These are phyloP conservation scores for Channa striata DNA, from an alignment of 2,797 vertebrate genomes.

Conservation along the genomic window DNA sequence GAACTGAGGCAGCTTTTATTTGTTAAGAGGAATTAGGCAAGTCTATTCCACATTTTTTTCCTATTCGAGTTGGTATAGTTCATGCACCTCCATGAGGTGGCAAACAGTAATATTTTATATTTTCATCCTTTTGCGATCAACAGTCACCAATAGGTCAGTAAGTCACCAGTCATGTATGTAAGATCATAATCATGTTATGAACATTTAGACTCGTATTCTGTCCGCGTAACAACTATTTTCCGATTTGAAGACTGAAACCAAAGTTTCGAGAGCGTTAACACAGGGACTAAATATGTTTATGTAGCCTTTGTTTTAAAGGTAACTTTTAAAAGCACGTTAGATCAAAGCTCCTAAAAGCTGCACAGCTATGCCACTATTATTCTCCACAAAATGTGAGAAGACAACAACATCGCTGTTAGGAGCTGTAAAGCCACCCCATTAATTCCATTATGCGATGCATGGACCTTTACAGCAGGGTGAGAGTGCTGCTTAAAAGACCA, in stretches of 20 bases:
- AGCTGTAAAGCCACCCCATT: slow-evolving; percentile 49
- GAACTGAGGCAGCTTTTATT: slow-evolving; percentile 16
- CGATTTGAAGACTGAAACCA: slow-evolving; percentile 17
- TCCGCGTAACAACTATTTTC: slow-evolving; percentile 1
- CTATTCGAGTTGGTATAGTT: slow-evolving; percentile 20
- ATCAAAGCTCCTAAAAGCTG: slow-evolving; percentile 22
- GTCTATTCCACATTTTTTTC: slow-evolving; percentile 34
- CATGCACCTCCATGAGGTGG: slow-evolving; percentile 12
- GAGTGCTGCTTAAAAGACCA: slow-evolving; percentile 69
- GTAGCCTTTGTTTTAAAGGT: slow-evolving; percentile 12
- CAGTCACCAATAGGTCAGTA: too few relatives aligned
- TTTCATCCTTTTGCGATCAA: too few relatives aligned
- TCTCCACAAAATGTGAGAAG: slow-evolving; percentile 44
- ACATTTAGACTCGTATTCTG: neutral
- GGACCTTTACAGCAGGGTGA: slow-evolving; percentile 36
- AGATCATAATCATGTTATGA: neutral
- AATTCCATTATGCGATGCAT: slow-evolving; percentile 60
- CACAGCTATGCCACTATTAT: slow-evolving; percentile 19
- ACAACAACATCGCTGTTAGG: slow-evolving; percentile 44
- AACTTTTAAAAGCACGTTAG: slow-evolving; percentile 17
- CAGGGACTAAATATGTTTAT: slow-evolving; percentile 4
- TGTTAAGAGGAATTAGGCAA: slow-evolving; percentile 38
- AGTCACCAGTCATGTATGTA: slow-evolving; percentile 7
- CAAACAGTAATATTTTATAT: slow-evolving; percentile 1
- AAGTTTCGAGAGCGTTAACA: slow-evolving; percentile 18